phyloP scores from a whole-genome alignment of 1,140 invertebrate species.

The Macrobrachium nipponense region DNA sequence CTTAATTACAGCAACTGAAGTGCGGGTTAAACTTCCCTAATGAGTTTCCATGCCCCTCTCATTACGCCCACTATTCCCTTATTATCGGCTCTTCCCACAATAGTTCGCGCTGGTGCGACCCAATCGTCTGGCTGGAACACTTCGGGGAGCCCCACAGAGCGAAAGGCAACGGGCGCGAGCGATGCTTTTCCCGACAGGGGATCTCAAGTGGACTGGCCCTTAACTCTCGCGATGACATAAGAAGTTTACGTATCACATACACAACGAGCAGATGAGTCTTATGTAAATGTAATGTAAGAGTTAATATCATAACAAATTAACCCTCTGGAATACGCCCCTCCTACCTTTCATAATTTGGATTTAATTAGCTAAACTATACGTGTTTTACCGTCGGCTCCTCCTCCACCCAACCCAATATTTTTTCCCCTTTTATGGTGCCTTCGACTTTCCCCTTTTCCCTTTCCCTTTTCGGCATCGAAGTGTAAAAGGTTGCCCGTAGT shows the following conservation, averaged over 20 bases:
- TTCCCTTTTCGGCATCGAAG: neutral
- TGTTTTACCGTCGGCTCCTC: constrained; percentile 42
- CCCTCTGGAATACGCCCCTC: constrained; percentile 34
- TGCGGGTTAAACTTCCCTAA: constrained; percentile 60
- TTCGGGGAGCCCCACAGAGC: neutral
- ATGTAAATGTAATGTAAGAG: constrained; percentile 50
- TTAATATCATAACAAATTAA: constrained; percentile 40
- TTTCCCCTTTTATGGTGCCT: neutral
- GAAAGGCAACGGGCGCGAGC: constrained; percentile 18
- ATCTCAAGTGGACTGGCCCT: constrained; percentile 48
- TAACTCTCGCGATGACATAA: constrained; percentile 54
- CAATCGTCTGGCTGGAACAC: too few relatives aligned
- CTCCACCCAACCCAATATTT: neutral
- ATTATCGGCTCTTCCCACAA: constrained; percentile 34
- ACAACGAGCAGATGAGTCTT: constrained; percentile 44
- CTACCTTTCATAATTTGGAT: constrained; percentile 52
- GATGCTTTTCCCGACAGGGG: constrained; percentile 8
- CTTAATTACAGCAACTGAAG: constrained; percentile 58
- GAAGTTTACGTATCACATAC: constrained; percentile 54
- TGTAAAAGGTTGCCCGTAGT: neutral
- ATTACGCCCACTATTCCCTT: constrained; percentile 38
- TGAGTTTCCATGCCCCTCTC: constrained; percentile 57
- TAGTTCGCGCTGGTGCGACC: constrained; percentile 19
- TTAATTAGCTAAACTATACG: constrained; percentile 59
- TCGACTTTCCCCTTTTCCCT: constrained; percentile 11